Conservation (phyloP, 2,113 vertebrate genomes). For the Bothrops jararaca region DNA sequence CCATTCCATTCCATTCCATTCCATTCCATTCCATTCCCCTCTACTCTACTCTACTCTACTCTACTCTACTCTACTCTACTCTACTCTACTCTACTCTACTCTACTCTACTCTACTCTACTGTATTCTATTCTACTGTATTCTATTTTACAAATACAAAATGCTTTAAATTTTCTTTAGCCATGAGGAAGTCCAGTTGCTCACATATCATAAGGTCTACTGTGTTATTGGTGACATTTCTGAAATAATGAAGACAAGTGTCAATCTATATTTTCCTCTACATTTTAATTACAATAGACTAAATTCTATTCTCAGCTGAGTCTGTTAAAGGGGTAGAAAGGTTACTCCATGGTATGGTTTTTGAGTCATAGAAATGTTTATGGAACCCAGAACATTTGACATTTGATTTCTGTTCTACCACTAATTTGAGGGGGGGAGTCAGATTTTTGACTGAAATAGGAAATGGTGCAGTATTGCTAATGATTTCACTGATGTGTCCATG, state of each 20-base stretch:
- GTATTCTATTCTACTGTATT: too few species aligned
- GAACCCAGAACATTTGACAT: neutral
- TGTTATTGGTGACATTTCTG: neutral
- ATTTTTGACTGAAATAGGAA: neutral
- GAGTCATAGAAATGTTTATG: neutral
- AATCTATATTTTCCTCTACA: neutral
- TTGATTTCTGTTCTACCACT: neutral
- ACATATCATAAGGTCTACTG: neutral
- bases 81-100: too few species aligned
- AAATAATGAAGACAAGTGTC: neutral
- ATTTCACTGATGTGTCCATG: neutral
- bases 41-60: too few species aligned
- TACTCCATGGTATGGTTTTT: neutral
- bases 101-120: too few species aligned
- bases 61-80: too few species aligned
- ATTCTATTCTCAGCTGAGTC: neutral
- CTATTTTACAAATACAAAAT: neutral
- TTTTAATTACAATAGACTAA: neutral
- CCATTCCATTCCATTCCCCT: too few species aligned
- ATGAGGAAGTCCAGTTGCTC: neutral
- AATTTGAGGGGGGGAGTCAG: neutral
- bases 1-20: too few species aligned
- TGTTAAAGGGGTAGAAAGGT: neutral
- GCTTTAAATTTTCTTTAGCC: neutral
- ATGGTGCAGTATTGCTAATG: neutral